Evolutionary conservation across 2,888 invertebrate species (phyloP).

Genomic region (Blera fallax): DNA sequence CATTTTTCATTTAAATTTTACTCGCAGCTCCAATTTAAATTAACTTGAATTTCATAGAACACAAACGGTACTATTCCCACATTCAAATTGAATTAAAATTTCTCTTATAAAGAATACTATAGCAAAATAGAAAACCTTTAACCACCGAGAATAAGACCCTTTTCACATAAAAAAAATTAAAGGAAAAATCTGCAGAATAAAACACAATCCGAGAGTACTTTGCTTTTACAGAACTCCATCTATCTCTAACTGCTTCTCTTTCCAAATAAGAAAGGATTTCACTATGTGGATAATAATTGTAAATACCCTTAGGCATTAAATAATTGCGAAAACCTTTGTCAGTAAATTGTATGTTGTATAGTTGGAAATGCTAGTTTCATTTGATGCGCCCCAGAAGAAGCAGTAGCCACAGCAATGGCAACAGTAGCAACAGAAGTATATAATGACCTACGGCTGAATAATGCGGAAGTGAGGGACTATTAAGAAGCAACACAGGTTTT

Average conservation of each 20-base stretch:
- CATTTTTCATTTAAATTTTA: neutral
- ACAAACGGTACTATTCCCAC: neutral
- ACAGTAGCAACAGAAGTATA: constrained; percentile 6
- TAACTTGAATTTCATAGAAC: neutral
- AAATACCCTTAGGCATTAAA: constrained; percentile 31
- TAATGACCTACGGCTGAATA: constrained; percentile 15
- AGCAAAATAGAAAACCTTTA: neutral
- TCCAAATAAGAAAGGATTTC: constrained; percentile 13
- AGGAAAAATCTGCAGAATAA: neutral
- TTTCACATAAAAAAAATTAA: neutral
- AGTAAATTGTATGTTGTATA: constrained; percentile 13
- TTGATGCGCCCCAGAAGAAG: constrained; percentile 39
- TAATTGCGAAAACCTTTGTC: constrained; percentile 34
- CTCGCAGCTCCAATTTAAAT: neutral
- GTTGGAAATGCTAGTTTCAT: constrained; percentile 41
- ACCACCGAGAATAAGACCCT: neutral
- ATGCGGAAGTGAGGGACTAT: neutral
- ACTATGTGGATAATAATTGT: constrained; percentile 45
- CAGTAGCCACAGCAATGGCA: constrained; percentile 15
- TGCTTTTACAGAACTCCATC: neutral
- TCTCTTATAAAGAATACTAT: neutral
- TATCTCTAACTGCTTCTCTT: neutral
- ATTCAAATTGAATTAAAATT: neutral
- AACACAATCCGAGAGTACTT: neutral
- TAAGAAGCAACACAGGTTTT: neutral